These are phyloP conservation scores for Philypnodon macrostomus DNA, from an alignment of 2,797 vertebrate genomes.

Conservation along the genomic window DNA sequence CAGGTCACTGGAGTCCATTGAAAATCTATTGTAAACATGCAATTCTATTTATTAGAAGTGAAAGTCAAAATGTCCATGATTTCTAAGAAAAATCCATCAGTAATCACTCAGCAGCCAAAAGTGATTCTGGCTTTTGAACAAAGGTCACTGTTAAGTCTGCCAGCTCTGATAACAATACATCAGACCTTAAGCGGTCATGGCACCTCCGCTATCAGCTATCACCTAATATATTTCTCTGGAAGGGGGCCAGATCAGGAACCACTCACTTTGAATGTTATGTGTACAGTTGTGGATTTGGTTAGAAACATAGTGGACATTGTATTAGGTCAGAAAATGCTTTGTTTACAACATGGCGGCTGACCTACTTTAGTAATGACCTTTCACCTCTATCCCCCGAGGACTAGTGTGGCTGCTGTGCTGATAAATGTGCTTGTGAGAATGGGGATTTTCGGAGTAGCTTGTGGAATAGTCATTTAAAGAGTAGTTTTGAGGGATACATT, in stretches of 20 bases:
- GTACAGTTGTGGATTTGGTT: background rate
- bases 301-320: background rate
- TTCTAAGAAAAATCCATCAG: slow-evolving; percentile 42
- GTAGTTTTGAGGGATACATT: background rate
- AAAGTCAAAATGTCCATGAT: slow-evolving; percentile 17
- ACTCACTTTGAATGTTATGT: slow-evolving; percentile 1
- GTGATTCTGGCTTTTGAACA: slow-evolving; percentile 42
- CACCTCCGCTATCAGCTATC: slow-evolving; percentile 16
- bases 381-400: slow-evolving; percentile 35
- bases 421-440: slow-evolving; percentile 17
- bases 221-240: slow-evolving; percentile 14
- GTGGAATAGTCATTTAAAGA: no score
- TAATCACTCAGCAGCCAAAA: slow-evolving; percentile 41
- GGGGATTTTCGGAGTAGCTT: background rate
- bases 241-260: slow-evolving; percentile 8
- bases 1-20: no score
- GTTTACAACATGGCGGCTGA: slow-evolving; percentile 44
- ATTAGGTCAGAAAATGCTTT: background rate
- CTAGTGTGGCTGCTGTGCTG: background rate
- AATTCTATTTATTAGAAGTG: slow-evolving; percentile 20
- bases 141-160: slow-evolving; percentile 43
- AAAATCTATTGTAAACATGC: background rate
- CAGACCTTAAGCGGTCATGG: slow-evolving; percentile 18
- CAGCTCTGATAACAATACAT: slow-evolving; percentile 47
- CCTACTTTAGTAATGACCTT: slow-evolving; percentile 42